A percentile compares a stretch with the other conserved stretches of the same genome.
Evolutionary conservation across 2,113 vertebrate genomes (phyloP).

Genomic region (Tretioscincus oriximinensis): DNA sequence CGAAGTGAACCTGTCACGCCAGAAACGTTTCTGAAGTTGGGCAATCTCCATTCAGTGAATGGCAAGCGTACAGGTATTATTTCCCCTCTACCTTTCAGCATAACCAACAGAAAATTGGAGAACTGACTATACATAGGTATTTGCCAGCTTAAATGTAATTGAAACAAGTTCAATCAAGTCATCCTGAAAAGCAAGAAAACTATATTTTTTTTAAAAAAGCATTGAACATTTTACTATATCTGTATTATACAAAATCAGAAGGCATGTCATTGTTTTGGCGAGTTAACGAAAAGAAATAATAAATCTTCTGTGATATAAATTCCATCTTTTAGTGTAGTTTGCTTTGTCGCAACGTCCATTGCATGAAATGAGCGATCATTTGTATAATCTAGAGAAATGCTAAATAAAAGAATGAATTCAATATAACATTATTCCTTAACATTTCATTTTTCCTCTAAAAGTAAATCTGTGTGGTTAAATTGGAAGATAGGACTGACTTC

Average conservation of each 20-base stretch:
- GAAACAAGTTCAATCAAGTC: slow-evolving; percentile 67
- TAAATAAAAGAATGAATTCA: slow-evolving; percentile 7
- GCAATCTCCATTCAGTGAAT: slow-evolving; percentile 70
- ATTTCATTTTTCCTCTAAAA: background rate
- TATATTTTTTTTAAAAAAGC: slow-evolving; percentile 20
- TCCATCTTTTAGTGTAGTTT: slow-evolving; percentile 44
- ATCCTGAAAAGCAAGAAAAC: slow-evolving; percentile 54
- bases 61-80: slow-evolving; percentile 69
- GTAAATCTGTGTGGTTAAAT: too few relatives aligned
- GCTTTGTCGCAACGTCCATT: slow-evolving; percentile 31
- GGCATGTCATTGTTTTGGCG: slow-evolving; percentile 45
- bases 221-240: slow-evolving; percentile 47
- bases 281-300: slow-evolving; percentile 33
- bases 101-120: slow-evolving; percentile 62
- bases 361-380: slow-evolving; percentile 6
- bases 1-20: slow-evolving; percentile 66
- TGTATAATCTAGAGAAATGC: slow-evolving; percentile 31
- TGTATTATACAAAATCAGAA: slow-evolving; percentile 39
- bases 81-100: slow-evolving; percentile 74
- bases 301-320: slow-evolving; percentile 15
- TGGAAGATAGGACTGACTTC: too few relatives aligned
- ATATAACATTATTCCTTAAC: background rate
- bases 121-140: slow-evolving; percentile 61
- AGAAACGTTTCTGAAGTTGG: slow-evolving; percentile 73
- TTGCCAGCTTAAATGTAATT: slow-evolving; percentile 67